Conservation (phyloP, 2,113 vertebrate genomes). For the Sphyrna mokarran region DNA sequence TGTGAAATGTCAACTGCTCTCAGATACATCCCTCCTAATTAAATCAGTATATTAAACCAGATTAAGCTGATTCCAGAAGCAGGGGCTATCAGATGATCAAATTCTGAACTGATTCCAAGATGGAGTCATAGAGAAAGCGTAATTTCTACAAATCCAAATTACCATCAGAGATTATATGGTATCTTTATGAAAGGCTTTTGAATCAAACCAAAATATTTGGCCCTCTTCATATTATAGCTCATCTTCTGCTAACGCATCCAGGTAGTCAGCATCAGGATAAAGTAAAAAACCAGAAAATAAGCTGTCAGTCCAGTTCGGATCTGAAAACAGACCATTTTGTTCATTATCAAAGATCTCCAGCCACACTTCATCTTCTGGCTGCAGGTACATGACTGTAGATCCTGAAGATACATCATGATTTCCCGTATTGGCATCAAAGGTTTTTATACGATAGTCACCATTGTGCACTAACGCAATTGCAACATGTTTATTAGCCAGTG, state of each 20-base stretch:
- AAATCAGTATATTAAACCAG: background rate
- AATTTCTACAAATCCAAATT: background rate
- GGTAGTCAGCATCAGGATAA: conserved; percentile 85
- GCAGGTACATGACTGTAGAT: conserved; percentile 82
- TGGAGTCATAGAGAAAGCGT: background rate
- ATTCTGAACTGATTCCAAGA: background rate
- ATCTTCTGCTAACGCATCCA: conserved; percentile 80
- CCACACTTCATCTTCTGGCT: conserved; percentile 95
- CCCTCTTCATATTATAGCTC: conserved; percentile 52
- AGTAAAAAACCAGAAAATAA: conserved; percentile 94
- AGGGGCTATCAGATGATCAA: background rate
- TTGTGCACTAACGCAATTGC: conserved; percentile 90
- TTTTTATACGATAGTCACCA: conserved; percentile 85
- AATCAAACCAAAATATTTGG: background rate
- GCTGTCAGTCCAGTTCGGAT: conserved; percentile 88
- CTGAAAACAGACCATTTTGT: conserved; percentile 91
- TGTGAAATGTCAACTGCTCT: background rate
- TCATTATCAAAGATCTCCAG: conserved; percentile 91
- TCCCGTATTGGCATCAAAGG: conserved; percentile 92
- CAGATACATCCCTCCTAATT: background rate
- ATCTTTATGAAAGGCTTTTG: background rate
- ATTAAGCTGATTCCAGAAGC: background rate
- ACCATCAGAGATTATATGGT: background rate
- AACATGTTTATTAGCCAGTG: conserved; percentile 92
- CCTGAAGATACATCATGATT: conserved; percentile 94